Evolutionary conservation across 2,888 invertebrate species (phyloP), one percentile per base, ranked within the genome.

Genomic region (Diloba caeruleocephala): DNA sequence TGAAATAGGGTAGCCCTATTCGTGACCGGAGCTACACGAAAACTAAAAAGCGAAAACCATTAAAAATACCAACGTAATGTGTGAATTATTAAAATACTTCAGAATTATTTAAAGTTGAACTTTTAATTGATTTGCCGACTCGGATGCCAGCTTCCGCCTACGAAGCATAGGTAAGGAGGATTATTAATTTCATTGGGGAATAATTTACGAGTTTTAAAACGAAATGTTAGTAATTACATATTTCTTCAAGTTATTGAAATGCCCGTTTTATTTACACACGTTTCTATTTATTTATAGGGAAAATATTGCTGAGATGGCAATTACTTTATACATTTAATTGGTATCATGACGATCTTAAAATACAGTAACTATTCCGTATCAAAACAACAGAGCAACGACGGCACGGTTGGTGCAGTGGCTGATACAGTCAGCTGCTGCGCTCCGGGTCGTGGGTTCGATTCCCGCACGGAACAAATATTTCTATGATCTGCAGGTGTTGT

Each of bases 101-200:
- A 45, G 66, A 60, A 64, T 62, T 48, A 61, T 46, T 53, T 53
- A 38, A 59, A 70, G 57, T 64, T 51, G 13, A 71, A 74, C 61
- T 76, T 73, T 74, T 74, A 74, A 75, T 77, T 77, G 73, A 71
- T 68, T 73, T 56, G 10, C 49, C 23, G 65, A 68, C 59, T 69
- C n/a, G 59, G 48, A 13, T 17, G 26, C 59, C 28, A 54, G 56
- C 57, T 70, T 51, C 32, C 29, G 46, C 57, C 37, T 53, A 50
- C 53, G 44, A 56, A 60, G 70, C 59, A 60, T 70, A 55, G 53
- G 48, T 51, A 52, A 49, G 41, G 60, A 38, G 57, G 58, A 65
- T 69, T 75, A 73, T 70, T 71, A 73, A 75, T 69, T 64, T 45
- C 48, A 65, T 66, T 54, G 46, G 52, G 12, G 52, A 61, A 73